Evolutionary conservation across 2,797 vertebrate genomes (phyloP), one percentile per base, ranked within the genome.

Genomic region (Salmo trutta): DNA sequence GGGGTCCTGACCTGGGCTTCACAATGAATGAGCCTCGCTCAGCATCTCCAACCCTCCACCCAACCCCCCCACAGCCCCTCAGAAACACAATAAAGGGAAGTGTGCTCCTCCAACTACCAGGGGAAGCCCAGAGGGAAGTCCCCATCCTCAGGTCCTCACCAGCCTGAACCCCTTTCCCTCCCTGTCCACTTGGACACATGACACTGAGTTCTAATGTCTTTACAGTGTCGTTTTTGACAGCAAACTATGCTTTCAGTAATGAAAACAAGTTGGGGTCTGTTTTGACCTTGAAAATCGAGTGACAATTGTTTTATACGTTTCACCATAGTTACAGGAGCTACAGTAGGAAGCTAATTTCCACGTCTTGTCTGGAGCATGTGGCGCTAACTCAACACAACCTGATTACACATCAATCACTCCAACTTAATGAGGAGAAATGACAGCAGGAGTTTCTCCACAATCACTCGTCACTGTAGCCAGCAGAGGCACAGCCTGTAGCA

Each of bases 321-420:
- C 47, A 8, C 67, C 16, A 19, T 17, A 33, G 67, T 69, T 36
- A 21, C 71, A 53, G 71, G 29, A 29, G 41, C 21, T 52, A 71
- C 47, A 52, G 21, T 53, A 19, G 51, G 47, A 27, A 71, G 21
- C n/a, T 71, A 51, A 29, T 53, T 72, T 72, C 47, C 71, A 27
- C 54, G 51, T 83, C 73, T 41, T 64, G 15, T 27, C 59, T 76
- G 85, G 31, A 87, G 81, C 87, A 82, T 74, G 80, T 17, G 19
- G 76, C 10, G 21, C 81, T 82, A 83, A 91, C 85, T 90, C 90
- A 91, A 90, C 89, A 88, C 88, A 89, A 90, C 84, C 83, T 89
- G 91, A 92, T 91, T 90, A 90, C 86, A 85, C 19, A 78, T 89
- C 88, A 90, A 87, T 93, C 90, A 88, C 75, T 85, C 86, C 16